phyloP scores from a whole-genome alignment of 1,140 invertebrate genomes.

The Linepithema humile region DNA sequence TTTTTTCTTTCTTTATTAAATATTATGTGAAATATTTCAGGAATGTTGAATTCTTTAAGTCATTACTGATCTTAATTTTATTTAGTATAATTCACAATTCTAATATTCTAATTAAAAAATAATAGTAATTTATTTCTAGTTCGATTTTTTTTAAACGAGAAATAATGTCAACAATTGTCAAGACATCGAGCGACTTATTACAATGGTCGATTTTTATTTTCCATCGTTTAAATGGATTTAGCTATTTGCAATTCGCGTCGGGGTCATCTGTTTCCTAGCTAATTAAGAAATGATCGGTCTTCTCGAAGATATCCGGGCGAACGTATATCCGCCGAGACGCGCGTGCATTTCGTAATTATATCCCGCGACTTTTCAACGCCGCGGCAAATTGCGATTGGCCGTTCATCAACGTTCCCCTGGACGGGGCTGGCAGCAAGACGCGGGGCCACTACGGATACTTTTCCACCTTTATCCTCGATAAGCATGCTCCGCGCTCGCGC shows the following conservation, averaged over 20 bases:
- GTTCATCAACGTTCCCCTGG: constrained; percentile 67
- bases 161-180: not conserved
- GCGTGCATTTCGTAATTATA: constrained; percentile 65
- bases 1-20: not conserved
- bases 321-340: constrained; percentile 30
- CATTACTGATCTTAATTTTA: not conserved
- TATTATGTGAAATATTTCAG: not conserved
- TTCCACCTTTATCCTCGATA: constrained; percentile 35
- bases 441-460: constrained; percentile 32
- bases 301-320: constrained; percentile 57
- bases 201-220: not conserved
- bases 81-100: not conserved
- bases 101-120: not conserved
- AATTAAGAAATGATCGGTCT: constrained; percentile 77
- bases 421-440: constrained; percentile 12
- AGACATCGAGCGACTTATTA: not conserved
- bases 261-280: constrained; percentile 53
- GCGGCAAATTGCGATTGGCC: constrained; percentile 65
- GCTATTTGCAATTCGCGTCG: not conserved
- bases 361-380: constrained; percentile 53
- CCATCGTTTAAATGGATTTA: not conserved
- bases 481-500: constrained; percentile 34
- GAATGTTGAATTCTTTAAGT: not conserved
- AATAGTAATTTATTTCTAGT: too few relatives aligned
- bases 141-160: not conserved